Conservation (phyloP, 2,888 invertebrate genomes). For the Pachycephus smyrnensis region DNA sequence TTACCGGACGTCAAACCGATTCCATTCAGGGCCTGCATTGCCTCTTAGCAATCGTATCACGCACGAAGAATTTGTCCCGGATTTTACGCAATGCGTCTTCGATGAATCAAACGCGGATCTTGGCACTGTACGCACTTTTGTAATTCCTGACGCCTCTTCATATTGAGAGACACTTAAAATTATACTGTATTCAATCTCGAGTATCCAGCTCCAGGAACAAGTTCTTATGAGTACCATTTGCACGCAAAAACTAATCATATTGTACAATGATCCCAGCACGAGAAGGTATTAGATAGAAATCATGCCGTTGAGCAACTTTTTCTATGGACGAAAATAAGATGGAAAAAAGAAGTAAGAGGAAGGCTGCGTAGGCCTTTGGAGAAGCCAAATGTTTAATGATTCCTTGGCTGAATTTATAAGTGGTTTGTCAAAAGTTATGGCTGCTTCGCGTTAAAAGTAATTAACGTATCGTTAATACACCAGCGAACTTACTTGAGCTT, state of each 20-base stretch:
- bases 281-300: background rate
- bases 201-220: background rate
- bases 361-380: background rate
- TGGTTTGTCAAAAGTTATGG: background rate
- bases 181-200: background rate
- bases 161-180: background rate
- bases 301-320: fast-evolving
- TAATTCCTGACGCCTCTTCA: background rate
- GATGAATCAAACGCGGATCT: conserved; percentile 46
- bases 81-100: conserved; percentile 36
- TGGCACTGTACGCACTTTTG: background rate
- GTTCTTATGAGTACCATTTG: background rate
- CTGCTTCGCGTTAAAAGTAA: background rate
- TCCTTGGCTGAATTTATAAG: background rate
- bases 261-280: background rate
- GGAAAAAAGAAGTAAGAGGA: background rate
- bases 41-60: conserved; percentile 19
- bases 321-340: background rate
- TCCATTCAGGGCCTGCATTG: background rate
- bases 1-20: background rate
- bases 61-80: conserved; percentile 31
- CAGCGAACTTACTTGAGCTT: background rate
- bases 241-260: background rate
- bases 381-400: background rate
- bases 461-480: background rate